Base-by-base conservation (phyloP, 2,888 invertebrate species). In the Diaprepes abbreviatus region DNA sequence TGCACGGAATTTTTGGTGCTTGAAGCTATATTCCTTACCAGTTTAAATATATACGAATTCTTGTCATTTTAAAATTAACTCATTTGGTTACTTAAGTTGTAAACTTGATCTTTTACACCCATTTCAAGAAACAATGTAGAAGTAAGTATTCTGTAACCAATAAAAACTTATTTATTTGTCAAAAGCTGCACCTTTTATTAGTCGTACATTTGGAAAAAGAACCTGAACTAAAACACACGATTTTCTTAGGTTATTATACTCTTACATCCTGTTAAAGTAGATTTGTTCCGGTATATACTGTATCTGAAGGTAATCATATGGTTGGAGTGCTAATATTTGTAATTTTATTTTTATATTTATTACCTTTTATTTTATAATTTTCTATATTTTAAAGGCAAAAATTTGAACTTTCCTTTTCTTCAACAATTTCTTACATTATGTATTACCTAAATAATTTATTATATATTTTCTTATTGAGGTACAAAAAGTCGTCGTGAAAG, bases 161-260 rank as follows among this genome's bases (percentile, higher is more conserved):
- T 43, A 43, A 43, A 43, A 33, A 19, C 10, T 7, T 9, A 19
- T 19, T 19, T 9, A 2, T 19, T 19, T 17, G 7, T 19, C 3
- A 43, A 43, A 43, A 19, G 19, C 43, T 19, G 43, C 43, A 43
- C 43, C 43, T 43, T 19, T 43, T 43, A 43, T 43, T 43, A 3
- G 43, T 19, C 19, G 43, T 19, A 33, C 17, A 19, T 43, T n/a
- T 19, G 7, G 19, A 10, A 43, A 43, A 17, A 43, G 10, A 19
- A 43, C 19, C 43, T 19, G 6, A 10, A 43, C 17, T 19, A 9
- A 43, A 43, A 43, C 43, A 10, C 3, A 19, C 10, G 19, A 17
- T 43, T 43, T 43, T 10, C 43, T 43, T 19, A 43, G 43, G 19
- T 17, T 3, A 43, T 43, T 43, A 43, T 19, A 14, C 12, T 19